Base-by-base conservation (phyloP, 1,140 invertebrate genomes). In the Subanguina moxae region DNA sequence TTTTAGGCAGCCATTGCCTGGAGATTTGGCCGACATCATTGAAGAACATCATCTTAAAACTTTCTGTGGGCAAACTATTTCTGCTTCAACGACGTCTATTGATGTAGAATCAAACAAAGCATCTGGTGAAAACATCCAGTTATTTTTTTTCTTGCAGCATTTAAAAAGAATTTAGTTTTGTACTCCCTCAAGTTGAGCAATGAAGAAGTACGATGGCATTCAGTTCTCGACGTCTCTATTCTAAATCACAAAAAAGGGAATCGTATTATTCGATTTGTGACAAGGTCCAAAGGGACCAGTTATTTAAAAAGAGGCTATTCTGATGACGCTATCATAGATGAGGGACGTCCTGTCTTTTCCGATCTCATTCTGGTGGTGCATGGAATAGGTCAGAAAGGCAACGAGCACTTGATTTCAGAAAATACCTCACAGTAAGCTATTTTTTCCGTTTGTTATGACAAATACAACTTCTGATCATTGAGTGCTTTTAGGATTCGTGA, bases 331-430 rank as follows among this genome's bases (percentile, higher is more conserved):
- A 21, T 62, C 11, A 17, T 65, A 11, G 61, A 64, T 17, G 80
- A 82, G 43, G 77, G 77, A 3, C 43, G 28, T 8, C 72, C 78
- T 17, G 65, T 74, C 15, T 74, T 82, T 38, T 72, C 74, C 21
- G 77, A 82, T 64, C 48, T 82, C 19, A 80, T 82, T 64, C 65
- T 82, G 9, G 82, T 82, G 28, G 70, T 82, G 9, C 81, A 83
- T 64, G 79, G 80, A 59, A 83, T 82, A 57, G 80, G 80, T 23
- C 80, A 82, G 65, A 83, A 83, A 56, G 81, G 80, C 23, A 82
- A 83, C 38, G 80, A 83, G 45, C 75, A 82, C 69, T 59, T 83
- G n/a, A 82, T 81, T 58, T 80, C 79, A 8, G 79, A 82, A 67
- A 82, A 81, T 65, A 74, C 79, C 19, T 64, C 78, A 57, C 80